Evolutionary conservation across 2,113 vertebrate genomes (phyloP).

Genomic region (Pipa parva): DNA sequence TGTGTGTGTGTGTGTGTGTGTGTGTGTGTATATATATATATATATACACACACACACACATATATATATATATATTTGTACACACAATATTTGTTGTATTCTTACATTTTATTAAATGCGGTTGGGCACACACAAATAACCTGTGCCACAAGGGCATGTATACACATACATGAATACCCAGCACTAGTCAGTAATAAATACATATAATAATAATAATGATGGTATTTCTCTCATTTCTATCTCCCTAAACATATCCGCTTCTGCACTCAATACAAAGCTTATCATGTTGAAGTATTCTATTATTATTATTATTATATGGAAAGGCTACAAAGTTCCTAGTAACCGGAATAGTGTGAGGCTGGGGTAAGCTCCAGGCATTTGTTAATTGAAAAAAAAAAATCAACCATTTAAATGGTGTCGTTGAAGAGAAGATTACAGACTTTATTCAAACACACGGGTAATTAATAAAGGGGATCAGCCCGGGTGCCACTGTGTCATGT

Average conservation of each 20-base stretch:
- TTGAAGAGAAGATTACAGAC: constrained; percentile 75
- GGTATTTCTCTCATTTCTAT: no score
- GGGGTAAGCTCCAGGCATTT: constrained; percentile 61
- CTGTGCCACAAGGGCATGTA: no score
- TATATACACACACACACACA: not conserved
- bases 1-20: not conserved
- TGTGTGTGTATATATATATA: not conserved
- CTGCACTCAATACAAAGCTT: no score
- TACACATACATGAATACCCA: no score
- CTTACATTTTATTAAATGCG: constrained; percentile 72
- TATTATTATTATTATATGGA: no score
- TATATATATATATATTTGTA: constrained; percentile 14
- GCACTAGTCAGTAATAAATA: no score
- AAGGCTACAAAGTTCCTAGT: no score
- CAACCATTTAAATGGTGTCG: constrained; percentile 74
- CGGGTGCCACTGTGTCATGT: constrained; percentile 52
- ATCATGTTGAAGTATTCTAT: no score
- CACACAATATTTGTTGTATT: constrained; percentile 64
- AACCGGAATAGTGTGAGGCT: no score
- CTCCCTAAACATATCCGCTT: no score
- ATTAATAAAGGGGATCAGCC: constrained; percentile 70
- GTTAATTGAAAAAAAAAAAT: constrained; percentile 75
- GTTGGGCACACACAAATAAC: no score
- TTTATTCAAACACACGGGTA: constrained; percentile 80
- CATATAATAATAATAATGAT: no score